Conservation (phyloP, 2,888 invertebrate species). For the Lamellibrachia satsuma region DNA sequence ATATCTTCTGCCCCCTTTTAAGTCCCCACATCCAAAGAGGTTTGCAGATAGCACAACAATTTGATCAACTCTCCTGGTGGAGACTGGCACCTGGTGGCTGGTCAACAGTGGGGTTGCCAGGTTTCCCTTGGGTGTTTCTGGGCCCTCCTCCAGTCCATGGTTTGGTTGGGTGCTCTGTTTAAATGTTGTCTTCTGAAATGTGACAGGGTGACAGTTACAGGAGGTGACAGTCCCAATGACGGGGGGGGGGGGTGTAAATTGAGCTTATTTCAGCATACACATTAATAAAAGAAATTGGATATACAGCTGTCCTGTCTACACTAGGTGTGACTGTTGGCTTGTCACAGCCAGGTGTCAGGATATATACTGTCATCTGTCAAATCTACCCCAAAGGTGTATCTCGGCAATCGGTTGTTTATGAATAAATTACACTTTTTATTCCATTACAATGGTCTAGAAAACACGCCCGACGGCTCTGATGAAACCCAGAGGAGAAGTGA, state of each 20-base stretch:
- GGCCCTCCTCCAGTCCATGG: neutral
- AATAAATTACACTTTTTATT: slow-evolving; percentile 17
- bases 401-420: neutral
- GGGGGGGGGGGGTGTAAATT: neutral
- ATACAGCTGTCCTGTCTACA: neutral
- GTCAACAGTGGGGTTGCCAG: neutral
- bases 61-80: neutral
- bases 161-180: no score
- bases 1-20: neutral
- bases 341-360: neutral
- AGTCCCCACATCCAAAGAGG: neutral
- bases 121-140: neutral
- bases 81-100: neutral
- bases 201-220: no score
- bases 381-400: neutral
- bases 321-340: neutral
- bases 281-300: neutral
- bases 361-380: slow-evolving; percentile 2
- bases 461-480: neutral
- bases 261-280: neutral
- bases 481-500: neutral
- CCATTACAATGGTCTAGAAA: neutral
- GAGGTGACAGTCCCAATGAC: no score
- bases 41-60: neutral
- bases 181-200: no score